Evolutionary conservation across 2,113 vertebrate genomes (phyloP).

Genomic region (Diadophis punctatus): DNA sequence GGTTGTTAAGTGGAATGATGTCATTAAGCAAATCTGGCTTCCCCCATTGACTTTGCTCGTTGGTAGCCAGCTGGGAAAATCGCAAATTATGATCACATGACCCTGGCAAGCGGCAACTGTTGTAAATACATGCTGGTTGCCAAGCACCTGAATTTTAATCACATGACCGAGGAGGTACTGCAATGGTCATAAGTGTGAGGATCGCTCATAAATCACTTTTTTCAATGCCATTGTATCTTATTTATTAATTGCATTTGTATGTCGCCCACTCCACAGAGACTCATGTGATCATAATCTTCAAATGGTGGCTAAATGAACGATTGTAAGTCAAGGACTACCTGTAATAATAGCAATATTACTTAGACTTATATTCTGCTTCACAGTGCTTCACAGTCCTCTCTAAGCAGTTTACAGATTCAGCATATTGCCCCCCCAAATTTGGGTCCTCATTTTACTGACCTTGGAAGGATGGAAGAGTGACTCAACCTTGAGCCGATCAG

Average conservation of each 20-base stretch:
- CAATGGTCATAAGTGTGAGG: background rate
- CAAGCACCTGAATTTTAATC: background rate
- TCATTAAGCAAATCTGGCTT: background rate
- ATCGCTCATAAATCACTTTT: background rate
- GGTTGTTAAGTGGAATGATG: background rate
- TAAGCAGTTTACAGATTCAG: background rate
- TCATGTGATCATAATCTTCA: too few species aligned
- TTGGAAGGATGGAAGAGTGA: background rate
- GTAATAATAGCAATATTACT: background rate
- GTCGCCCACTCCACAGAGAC: too few species aligned
- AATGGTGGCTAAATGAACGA: too few species aligned
- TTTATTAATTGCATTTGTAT: too few species aligned
- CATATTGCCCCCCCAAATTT: background rate
- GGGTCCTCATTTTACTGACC: background rate
- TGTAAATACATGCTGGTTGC: background rate
- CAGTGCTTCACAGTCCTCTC: background rate
- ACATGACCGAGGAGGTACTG: background rate
- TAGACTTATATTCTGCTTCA: background rate
- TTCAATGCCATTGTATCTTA: background rate
- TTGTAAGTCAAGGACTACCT: background rate
- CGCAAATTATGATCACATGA: background rate
- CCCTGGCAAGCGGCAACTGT: background rate
- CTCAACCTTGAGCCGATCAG: background rate
- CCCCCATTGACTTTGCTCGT: background rate
- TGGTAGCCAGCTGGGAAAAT: background rate